These are phyloP conservation scores for Gallinago undulata DNA, from an alignment of 2,113 vertebrate species.

Conservation along the genomic window DNA sequence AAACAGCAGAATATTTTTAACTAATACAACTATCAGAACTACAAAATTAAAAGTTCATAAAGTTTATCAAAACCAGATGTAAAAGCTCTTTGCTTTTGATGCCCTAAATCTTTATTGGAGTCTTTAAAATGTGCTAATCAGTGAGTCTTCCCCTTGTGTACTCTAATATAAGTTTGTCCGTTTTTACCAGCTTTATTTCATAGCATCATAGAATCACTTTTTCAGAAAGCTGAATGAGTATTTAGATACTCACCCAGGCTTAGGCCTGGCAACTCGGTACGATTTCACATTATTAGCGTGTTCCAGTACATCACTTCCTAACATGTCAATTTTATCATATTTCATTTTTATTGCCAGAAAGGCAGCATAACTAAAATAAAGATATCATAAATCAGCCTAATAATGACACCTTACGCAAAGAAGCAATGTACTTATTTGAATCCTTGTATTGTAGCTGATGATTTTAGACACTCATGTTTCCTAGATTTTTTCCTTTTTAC, in stretches of 20 bases:
- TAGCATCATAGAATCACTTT: no score
- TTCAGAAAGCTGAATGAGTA: not conserved
- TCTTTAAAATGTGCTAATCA: not conserved
- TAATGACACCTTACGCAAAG: not conserved
- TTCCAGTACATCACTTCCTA: not conserved
- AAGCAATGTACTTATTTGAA: not conserved
- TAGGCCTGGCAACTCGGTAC: not conserved
- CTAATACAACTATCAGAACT: not conserved
- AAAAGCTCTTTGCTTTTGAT: not conserved
- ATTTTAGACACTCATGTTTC: not conserved
- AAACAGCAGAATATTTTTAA: not conserved
- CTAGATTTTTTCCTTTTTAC: not conserved
- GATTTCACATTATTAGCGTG: not conserved
- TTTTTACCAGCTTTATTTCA: not conserved
- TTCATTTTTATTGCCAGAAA: not conserved
- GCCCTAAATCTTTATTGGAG: not conserved
- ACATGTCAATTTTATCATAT: not conserved
- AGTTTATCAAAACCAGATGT: not conserved
- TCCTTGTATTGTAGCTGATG: not conserved
- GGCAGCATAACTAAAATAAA: not conserved
- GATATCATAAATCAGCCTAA: not conserved
- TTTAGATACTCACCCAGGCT: not conserved
- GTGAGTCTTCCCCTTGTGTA: not conserved
- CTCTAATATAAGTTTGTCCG: accelerated
- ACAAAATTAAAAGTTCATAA: not conserved